These are phyloP conservation scores for Smutsia gigantea DNA, from an alignment of 2,797 vertebrate genomes.

Conservation along the genomic window DNA sequence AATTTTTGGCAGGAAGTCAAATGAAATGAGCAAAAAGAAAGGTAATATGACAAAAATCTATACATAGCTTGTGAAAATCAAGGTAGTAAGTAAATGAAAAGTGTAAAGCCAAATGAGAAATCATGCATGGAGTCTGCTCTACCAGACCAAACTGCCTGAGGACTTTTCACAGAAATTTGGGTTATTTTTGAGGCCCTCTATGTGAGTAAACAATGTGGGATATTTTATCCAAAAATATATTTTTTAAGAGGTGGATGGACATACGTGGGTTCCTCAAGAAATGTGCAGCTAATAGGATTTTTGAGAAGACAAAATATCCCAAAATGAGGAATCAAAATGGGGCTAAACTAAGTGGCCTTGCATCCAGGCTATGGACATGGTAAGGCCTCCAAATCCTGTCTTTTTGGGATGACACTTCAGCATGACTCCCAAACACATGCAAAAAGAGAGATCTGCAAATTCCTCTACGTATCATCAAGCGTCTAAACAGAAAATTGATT, in stretches of 20 bases:
- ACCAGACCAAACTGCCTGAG: not conserved
- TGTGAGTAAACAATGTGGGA: not conserved
- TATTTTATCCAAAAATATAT: not conserved
- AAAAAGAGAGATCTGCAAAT: constrained; percentile 76
- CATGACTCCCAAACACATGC: constrained; percentile 40
- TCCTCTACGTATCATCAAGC: constrained; percentile 70
- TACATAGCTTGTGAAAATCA: not conserved
- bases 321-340: not conserved
- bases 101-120: not conserved
- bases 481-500: constrained; percentile 83
- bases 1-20: not conserved
- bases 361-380: not conserved
- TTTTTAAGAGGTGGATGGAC: not conserved
- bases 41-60: not conserved
- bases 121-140: not conserved
- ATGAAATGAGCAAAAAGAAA: not conserved
- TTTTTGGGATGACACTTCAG: not conserved
- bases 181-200: not conserved
- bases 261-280: not conserved
- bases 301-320: not conserved
- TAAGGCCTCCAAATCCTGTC: not conserved
- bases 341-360: not conserved
- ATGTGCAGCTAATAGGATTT: not conserved
- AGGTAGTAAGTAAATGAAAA: not conserved
- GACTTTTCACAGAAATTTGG: not conserved